phyloP scores from a whole-genome alignment of 2,113 vertebrate genomes.

The Sceloporus undulatus region DNA sequence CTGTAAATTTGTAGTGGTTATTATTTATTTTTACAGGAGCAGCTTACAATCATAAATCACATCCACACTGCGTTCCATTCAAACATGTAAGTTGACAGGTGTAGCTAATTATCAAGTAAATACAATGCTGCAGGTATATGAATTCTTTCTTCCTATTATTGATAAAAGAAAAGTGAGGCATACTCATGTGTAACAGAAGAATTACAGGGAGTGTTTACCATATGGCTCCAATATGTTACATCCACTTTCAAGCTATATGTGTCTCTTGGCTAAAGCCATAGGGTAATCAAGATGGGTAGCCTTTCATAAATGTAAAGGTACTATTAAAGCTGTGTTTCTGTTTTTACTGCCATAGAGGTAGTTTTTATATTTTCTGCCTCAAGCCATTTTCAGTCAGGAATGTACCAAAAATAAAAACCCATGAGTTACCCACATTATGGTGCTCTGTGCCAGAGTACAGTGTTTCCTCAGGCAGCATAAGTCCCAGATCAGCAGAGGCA shows the following conservation, averaged over 20 bases:
- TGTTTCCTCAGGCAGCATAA: too few species aligned
- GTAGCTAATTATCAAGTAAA: neutral
- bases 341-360: too few species aligned
- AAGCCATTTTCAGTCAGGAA: too few species aligned
- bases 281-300: neutral
- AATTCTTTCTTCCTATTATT: neutral
- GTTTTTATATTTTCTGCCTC: too few species aligned
- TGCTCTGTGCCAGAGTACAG: too few species aligned
- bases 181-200: neutral
- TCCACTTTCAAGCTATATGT: neutral
- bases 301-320: too few species aligned
- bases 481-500: too few species aligned
- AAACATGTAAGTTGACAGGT: neutral
- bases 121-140: neutral
- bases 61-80: neutral
- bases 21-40: conserved; percentile 21
- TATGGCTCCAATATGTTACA: neutral
- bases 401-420: too few species aligned
- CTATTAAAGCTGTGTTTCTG: too few species aligned
- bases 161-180: neutral
- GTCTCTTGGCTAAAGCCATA: neutral
- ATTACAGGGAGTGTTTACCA: neutral
- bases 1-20: conserved; percentile 18
- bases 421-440: too few species aligned
- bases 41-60: conserved; percentile 9